Evolutionary conservation across 30 jellyfish, hydroid and myxozoan genomes (phyloP), one percentile per base, ranked within the genome.

Genomic region (Pseudorhiza aurosa): DNA sequence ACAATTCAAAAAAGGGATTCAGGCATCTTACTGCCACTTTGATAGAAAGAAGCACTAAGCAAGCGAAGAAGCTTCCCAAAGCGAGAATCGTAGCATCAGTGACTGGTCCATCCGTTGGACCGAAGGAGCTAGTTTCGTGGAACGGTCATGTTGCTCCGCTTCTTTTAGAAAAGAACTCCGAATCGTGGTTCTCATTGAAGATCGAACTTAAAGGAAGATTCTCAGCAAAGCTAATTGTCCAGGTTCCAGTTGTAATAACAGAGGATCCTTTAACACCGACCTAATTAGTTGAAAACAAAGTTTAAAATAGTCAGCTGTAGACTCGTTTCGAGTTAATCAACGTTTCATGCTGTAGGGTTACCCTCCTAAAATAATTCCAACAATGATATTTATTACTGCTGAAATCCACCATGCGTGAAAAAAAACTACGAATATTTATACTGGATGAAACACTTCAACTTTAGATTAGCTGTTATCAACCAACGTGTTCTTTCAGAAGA

Each of bases 21-120:
- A 77, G 39, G 33, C 72, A 77, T n/a, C 28, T 77, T 8, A 10
- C 45, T 8, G 89, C 89, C 21, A 40, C 71, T 3, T 47, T 77
- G 40, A 35, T 62, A 1, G 82, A 77, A 58, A 57, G 89, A 14
- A 6, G 47, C 37, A 26, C 72, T 10, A 35, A 12, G 29, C 25
- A 30, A 17, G 58, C 35, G 89, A 21, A 19, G 45, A 28, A 36
- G 6, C 59, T 14, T 36, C 73, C 43, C 25, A 62, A 30, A 3
- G 32, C 73, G 22, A 45, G 12, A 14, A 64, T 44, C 6, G 55
- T 68, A n/a, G 81, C 89, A n/a, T 77, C 89, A n/a, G 53, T 77
- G 15, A 47, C 50, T 25, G 89, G 89, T 28, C 89, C 89, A 21
- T 56, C 89, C 0, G 89, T 77, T 22, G 89, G 72, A 24, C 89